Percentiles rank a stretch among this genome's conserved stretches.
These are phyloP conservation scores for Delichon dasypus DNA, from an alignment of 2,797 vertebrate genomes.

Conservation along the genomic window DNA sequence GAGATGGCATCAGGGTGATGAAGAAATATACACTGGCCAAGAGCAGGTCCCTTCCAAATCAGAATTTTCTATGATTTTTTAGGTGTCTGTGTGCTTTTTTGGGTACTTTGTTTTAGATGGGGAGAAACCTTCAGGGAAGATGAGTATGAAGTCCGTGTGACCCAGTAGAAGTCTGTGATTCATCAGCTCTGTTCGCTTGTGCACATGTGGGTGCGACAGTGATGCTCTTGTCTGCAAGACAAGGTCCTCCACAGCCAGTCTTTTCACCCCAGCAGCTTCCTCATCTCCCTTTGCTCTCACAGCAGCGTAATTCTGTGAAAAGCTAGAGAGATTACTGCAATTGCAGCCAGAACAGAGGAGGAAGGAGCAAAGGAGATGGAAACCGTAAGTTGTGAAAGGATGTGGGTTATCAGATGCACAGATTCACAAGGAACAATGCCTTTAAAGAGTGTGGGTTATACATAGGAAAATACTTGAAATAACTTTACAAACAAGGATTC, in stretches of 20 bases:
- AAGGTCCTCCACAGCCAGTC: neutral
- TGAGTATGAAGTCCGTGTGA: neutral
- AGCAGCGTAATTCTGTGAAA: neutral
- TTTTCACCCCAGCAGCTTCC: neutral
- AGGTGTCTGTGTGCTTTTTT: neutral
- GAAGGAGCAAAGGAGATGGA: neutral
- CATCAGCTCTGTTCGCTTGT: neutral
- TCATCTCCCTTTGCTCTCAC: neutral
- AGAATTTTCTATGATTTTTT: neutral
- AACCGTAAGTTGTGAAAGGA: constrained; percentile 1
- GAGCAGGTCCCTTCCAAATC: neutral
- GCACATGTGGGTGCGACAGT: fast-evolving
- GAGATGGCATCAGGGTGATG: neutral
- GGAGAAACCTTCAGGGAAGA: neutral
- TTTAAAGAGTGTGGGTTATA: neutral
- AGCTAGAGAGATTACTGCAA: constrained; percentile 7
- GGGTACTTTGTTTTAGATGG: neutral
- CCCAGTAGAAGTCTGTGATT: neutral
- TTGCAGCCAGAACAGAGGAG: neutral
- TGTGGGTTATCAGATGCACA: constrained; percentile 12
- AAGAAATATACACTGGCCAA: neutral
- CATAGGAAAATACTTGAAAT: neutral
- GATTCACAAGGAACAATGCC: neutral
- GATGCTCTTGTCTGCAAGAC: neutral
- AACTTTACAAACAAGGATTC: neutral